These are phyloP conservation scores for Anadara kagoshimensis DNA, from an alignment of 1,140 invertebrate genomes.

Conservation along the genomic window DNA sequence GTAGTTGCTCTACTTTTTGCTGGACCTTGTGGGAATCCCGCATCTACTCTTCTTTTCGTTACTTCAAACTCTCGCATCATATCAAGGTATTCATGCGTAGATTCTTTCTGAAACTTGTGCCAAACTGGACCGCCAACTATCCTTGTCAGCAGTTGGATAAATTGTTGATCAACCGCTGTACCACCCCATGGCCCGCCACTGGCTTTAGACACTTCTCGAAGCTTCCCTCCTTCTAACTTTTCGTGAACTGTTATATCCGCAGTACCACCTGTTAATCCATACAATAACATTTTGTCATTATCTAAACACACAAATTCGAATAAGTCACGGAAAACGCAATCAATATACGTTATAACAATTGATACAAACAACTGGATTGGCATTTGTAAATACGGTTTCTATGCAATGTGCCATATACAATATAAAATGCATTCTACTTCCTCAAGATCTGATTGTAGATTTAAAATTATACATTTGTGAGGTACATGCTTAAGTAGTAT, in stretches of 20 bases:
- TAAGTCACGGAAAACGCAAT: too few relatives aligned
- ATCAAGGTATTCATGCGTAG: conserved; percentile 15
- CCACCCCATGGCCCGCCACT: conserved; percentile 16
- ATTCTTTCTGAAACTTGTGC: not conserved
- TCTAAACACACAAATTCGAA: too few relatives aligned
- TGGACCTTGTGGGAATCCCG: not conserved
- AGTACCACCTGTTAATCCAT: conserved; percentile 12
- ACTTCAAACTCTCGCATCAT: conserved; percentile 25
- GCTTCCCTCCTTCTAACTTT: not conserved
- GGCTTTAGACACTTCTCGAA: conserved; percentile 20
- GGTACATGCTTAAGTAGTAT: too few relatives aligned
- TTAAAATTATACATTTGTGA: too few relatives aligned
- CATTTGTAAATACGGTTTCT: too few relatives aligned
- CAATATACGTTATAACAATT: too few relatives aligned
- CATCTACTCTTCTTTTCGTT: conserved; percentile 4
- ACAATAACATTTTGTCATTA: too few relatives aligned
- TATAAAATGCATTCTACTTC: too few relatives aligned
- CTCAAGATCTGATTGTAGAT: too few relatives aligned
- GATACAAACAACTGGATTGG: too few relatives aligned
- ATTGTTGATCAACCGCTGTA: conserved; percentile 17
- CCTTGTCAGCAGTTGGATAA: not conserved
- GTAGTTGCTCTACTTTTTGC: not conserved
- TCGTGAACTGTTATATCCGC: conserved; percentile 23
- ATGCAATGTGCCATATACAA: too few relatives aligned
- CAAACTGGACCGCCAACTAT: not conserved